phyloP scores from a whole-genome alignment of 2,888 invertebrate species.

The Oxystoma pomonae region DNA sequence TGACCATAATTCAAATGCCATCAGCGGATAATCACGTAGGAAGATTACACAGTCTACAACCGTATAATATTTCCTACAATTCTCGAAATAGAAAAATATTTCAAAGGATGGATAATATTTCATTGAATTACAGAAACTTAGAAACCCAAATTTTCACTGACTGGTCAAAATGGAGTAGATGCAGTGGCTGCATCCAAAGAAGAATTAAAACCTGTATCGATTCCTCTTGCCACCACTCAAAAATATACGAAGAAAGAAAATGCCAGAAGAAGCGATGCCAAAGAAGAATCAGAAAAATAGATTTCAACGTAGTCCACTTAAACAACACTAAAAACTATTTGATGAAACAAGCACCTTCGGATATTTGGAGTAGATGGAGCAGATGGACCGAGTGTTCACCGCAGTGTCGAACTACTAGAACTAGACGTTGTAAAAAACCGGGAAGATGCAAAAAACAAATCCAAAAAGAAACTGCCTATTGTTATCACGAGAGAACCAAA shows the following conservation, averaged over 20 bases:
- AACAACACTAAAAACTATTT: constrained; percentile 38
- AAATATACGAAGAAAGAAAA: constrained; percentile 45
- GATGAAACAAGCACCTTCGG: constrained; percentile 36
- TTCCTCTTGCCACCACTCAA: constrained; percentile 36
- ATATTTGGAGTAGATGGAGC: constrained; percentile 65
- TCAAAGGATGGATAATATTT: background rate
- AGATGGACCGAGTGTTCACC: constrained; percentile 78
- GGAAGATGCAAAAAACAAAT: constrained; percentile 73
- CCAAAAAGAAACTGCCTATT: constrained; percentile 79
- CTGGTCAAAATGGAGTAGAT: constrained; percentile 44
- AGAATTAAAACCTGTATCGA: constrained; percentile 70
- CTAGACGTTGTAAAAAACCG: constrained; percentile 70
- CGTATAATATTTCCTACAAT: background rate
- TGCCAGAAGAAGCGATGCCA: constrained; percentile 43
- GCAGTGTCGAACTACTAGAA: constrained; percentile 74
- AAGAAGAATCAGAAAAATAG: constrained; percentile 43
- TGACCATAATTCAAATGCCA: background rate
- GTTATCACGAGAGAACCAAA: constrained; percentile 75
- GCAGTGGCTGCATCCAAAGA: constrained; percentile 55
- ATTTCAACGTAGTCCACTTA: constrained; percentile 39
- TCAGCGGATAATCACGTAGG: background rate
- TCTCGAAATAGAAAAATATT: background rate
- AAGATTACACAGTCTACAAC: background rate
- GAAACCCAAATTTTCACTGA: background rate
- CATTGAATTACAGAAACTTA: background rate